phyloP scores from a whole-genome alignment of 2,113 vertebrate species.

The Crotalus viridis region DNA sequence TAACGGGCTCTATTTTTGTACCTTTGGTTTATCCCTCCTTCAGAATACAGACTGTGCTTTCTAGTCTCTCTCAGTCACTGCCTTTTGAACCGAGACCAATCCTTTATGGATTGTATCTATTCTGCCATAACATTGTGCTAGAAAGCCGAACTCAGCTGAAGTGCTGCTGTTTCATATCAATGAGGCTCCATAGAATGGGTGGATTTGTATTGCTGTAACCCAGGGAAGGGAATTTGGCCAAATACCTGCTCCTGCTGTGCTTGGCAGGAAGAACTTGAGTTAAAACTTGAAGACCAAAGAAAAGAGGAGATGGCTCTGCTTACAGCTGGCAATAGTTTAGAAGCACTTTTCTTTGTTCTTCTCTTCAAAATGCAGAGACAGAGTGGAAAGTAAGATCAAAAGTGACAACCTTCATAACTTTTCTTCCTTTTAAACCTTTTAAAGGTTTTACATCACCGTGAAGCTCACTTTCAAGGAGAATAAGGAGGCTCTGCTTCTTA shows the following conservation, averaged over 20 bases:
- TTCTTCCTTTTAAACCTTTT: not conserved
- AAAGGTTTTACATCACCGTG: not conserved
- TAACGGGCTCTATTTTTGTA: not conserved
- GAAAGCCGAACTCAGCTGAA: not conserved
- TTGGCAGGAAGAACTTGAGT: not conserved
- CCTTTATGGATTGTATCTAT: not conserved
- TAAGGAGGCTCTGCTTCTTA: not conserved
- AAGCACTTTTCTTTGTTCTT: not conserved
- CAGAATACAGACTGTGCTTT: not conserved
- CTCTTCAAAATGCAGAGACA: not conserved
- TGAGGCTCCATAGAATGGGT: not conserved
- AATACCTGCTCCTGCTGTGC: not conserved
- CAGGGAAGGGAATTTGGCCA: not conserved
- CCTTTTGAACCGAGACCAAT: not conserved
- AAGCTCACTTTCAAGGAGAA: conserved; percentile 11
- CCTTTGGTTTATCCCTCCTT: not conserved
- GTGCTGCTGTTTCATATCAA: not conserved
- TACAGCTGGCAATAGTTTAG: conserved; percentile 1
- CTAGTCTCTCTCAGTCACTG: not conserved
- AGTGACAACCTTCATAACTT: not conserved
- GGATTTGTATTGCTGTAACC: not conserved
- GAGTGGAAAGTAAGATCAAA: conserved; percentile 9
- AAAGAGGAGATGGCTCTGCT: not conserved
- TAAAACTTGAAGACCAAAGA: not conserved
- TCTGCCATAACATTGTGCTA: not conserved